Base-by-base conservation (phyloP, 2,888 invertebrate species). In the Hyalella azteca region DNA sequence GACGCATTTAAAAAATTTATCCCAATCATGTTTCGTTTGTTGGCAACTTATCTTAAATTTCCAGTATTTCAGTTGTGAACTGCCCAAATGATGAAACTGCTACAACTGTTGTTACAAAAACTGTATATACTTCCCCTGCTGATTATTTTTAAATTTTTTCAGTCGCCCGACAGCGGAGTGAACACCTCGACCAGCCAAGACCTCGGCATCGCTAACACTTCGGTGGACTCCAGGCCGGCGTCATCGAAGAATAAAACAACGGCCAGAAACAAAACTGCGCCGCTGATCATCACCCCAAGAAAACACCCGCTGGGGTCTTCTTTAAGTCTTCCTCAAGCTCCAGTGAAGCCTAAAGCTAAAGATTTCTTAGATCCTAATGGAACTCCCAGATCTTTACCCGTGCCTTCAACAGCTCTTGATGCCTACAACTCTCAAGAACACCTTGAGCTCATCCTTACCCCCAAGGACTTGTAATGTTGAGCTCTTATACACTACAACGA, bases 381-480 rank as follows among this genome's bases (percentile, higher is more conserved):
- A 66, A 36, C 66, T 66, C 66, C 66, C 19, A 19, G 66, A 5
- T 54, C 54, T 54, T 29, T 54, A 11, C 54, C 54, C 4, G 54
- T 54, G 54, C 54, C 54, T 54, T 54, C 54, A 5, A 66, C 32
- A 32, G 11, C 66, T 22, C 9, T 29, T 39, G 66, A 66, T 19
- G 32, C 66, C n/a, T 36, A 32, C 66, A 66, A 41, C 15, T 82
- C 82, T 0, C 82, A 82, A 50, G 82, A 82, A 22, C 78, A 82
- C 13, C 80, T 82, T n/a, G 82, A 82, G 66, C 50, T 82, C 7
- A 78, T 82, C 7, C 78, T 82, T 13, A 80, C 82, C 0, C 82
- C 82, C 19, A 82, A 82, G 66, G 80, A 80, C 3, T 76, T 82
- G 32, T 80, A 78, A 78, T 81, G 79, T 77, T 13, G 26, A 22